Evolutionary conservation across 2,888 invertebrate species (phyloP).

Genomic region (Lomographa bimaculata): DNA sequence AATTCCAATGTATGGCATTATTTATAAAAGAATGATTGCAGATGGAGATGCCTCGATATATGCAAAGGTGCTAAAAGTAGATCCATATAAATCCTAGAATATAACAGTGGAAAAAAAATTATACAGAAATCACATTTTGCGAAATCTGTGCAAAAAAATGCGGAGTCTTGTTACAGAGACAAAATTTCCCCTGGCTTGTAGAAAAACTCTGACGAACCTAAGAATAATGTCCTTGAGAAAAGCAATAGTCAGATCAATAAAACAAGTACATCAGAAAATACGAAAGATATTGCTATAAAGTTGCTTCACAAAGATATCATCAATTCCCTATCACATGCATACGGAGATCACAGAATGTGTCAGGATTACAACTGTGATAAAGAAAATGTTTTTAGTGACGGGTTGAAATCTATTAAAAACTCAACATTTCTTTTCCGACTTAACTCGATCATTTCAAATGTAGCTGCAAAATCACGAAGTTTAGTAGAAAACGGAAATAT

Average conservation of each 20-base stretch:
- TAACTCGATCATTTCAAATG: too few species aligned
- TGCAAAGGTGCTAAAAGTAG: constrained; percentile 16
- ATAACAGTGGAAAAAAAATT: constrained; percentile 32
- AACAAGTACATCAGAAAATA: not conserved
- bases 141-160: constrained; percentile 30
- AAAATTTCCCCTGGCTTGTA: constrained; percentile 18
- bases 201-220: constrained; percentile 18
- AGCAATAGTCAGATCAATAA: constrained; percentile 11
- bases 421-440: too few species aligned
- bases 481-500: too few species aligned
- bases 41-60: constrained; percentile 51
- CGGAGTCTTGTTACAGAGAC: constrained; percentile 19
- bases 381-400: too few species aligned
- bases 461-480: too few species aligned
- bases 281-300: constrained; percentile 2
- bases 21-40: constrained; percentile 42
- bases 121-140: constrained; percentile 34
- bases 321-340: constrained; percentile 37
- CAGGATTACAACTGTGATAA: constrained; percentile 12
- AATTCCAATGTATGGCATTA: constrained; percentile 33
- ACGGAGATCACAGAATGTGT: constrained; percentile 35
- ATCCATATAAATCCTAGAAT: constrained; percentile 28
- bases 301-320: constrained; percentile 15
- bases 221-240: constrained; percentile 27
- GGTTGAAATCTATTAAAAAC: too few species aligned